These are phyloP conservation scores for Lepisosteus oculatus DNA, from an alignment of 2,113 vertebrate genomes.

Conservation along the genomic window DNA sequence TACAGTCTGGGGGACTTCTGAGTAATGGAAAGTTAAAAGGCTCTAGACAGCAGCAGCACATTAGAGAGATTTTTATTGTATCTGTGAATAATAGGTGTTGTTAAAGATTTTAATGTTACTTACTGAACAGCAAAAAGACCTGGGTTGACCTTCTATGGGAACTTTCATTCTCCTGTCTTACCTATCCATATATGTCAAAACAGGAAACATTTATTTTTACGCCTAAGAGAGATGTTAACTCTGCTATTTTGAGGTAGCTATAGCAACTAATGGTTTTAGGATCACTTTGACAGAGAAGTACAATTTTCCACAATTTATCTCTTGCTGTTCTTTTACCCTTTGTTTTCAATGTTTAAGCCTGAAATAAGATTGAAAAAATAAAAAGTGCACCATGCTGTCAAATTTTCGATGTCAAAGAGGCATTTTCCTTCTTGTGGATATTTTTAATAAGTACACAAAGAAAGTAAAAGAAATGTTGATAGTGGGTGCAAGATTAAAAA, in stretches of 20 bases:
- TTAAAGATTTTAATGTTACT: neutral
- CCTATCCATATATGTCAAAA: neutral
- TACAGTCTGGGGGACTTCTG: too few relatives aligned
- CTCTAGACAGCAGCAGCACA: too few relatives aligned
- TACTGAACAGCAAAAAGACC: neutral
- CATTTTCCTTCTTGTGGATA: too few relatives aligned
- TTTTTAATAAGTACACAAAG: too few relatives aligned
- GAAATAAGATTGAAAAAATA: too few relatives aligned
- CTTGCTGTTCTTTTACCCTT: neutral
- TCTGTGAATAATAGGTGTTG: neutral
- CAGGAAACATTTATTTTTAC: neutral
- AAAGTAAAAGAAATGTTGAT: too few relatives aligned
- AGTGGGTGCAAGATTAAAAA: too few relatives aligned
- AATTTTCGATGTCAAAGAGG: too few relatives aligned
- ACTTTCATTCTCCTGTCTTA: neutral
- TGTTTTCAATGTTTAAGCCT: neutral
- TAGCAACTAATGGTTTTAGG: conserved; percentile 2
- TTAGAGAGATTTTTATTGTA: too few relatives aligned
- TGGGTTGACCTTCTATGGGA: neutral
- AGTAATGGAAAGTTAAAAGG: too few relatives aligned
- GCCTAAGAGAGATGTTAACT: neutral
- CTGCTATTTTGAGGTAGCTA: neutral
- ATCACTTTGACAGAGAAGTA: neutral
- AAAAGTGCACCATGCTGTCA: too few relatives aligned
- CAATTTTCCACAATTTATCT: conserved; percentile 6